Evolutionary conservation across 2,888 invertebrate species (phyloP).

Genomic region (Priocnemis perturbator): DNA sequence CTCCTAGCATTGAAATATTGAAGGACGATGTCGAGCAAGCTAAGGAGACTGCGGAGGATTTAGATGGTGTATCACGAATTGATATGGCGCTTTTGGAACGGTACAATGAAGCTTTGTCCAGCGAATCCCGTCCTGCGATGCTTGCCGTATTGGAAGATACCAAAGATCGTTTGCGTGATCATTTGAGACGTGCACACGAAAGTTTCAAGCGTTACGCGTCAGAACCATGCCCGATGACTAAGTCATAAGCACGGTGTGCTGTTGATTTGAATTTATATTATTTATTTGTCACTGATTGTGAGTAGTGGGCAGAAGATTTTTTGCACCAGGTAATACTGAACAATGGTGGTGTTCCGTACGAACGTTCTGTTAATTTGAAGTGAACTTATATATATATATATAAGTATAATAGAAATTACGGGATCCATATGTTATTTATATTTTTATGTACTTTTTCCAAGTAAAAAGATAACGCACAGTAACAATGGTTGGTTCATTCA

Average conservation of each 20-base stretch:
- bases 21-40: slow-evolving; percentile 44
- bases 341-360: too few relatives aligned
- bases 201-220: slow-evolving; percentile 56
- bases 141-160: slow-evolving; percentile 55
- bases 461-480: too few relatives aligned
- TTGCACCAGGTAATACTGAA: too few relatives aligned
- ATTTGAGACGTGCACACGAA: slow-evolving; percentile 55
- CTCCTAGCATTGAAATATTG: slow-evolving; percentile 45
- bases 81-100: slow-evolving; percentile 53
- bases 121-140: slow-evolving; percentile 43
- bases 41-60: slow-evolving; percentile 47
- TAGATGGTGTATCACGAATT: slow-evolving; percentile 59
- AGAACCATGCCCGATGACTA: slow-evolving; percentile 59
- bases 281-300: too few relatives aligned
- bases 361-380: too few relatives aligned
- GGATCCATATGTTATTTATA: too few relatives aligned
- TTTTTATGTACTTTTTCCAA: too few relatives aligned
- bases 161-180: slow-evolving; percentile 47
- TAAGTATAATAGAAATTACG: too few relatives aligned
- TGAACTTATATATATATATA: too few relatives aligned
- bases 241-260: slow-evolving; percentile 33
- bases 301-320: too few relatives aligned
- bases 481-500: too few relatives aligned
- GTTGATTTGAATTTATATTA: too few relatives aligned
- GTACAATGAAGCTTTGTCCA: slow-evolving; percentile 50